These are phyloP conservation scores for Archilochus colubris DNA, from an alignment of 2,113 vertebrate species.

Conservation along the genomic window DNA sequence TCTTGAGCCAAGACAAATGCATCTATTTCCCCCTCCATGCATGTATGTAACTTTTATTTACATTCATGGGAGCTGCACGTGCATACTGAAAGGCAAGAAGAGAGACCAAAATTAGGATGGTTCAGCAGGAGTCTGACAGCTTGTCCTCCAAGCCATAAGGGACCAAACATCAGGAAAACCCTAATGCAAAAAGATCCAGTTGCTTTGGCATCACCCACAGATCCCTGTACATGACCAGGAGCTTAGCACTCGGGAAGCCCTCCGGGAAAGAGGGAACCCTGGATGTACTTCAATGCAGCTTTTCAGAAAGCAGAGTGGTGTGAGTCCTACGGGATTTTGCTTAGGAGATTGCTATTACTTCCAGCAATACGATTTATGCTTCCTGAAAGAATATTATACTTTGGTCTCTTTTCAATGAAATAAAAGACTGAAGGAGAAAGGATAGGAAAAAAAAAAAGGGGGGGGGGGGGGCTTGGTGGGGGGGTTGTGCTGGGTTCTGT, in stretches of 20 bases:
- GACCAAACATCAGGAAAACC: background rate
- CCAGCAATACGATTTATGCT: conserved; percentile 69
- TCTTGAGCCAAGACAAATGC: conserved; percentile 44
- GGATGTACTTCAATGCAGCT: conserved; percentile 41
- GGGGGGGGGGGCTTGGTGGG: no score
- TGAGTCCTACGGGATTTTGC: conserved; percentile 39
- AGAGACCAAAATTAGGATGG: background rate
- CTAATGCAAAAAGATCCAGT: background rate
- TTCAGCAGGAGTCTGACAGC: background rate
- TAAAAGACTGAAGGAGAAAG: background rate
- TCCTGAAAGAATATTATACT: conserved; percentile 67
- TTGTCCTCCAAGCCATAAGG: background rate
- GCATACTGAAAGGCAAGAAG: background rate
- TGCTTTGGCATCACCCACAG: background rate
- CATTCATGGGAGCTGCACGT: background rate
- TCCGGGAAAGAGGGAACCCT: background rate
- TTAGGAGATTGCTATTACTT: conserved; percentile 71
- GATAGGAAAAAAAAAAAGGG: background rate
- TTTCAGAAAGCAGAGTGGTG: conserved; percentile 53
- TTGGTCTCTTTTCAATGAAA: conserved; percentile 34
- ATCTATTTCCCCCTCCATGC: background rate
- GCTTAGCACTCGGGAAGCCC: background rate
- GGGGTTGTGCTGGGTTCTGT: background rate
- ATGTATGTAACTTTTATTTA: conserved; percentile 2
- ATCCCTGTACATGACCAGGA: background rate